A percentile compares a stretch with the other conserved stretches of the same genome.
These are phyloP conservation scores for Amblyopsis hoosieri DNA, from an alignment of 2,797 vertebrate species.

Conservation along the genomic window DNA sequence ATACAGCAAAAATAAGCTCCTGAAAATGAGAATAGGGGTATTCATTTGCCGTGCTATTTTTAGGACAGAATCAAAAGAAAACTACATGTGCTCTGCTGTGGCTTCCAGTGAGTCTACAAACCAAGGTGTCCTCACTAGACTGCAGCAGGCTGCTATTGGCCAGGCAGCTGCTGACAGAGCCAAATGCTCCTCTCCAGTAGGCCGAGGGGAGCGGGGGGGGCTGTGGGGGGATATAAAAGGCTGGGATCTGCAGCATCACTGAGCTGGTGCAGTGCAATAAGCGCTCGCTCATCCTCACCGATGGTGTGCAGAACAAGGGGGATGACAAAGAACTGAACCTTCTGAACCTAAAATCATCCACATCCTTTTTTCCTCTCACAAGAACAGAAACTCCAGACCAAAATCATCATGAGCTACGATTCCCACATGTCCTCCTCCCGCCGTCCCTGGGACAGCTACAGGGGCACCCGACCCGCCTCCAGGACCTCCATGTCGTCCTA, in stretches of 20 bases:
- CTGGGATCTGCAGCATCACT: conserved; percentile 79
- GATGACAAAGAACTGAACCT: conserved; percentile 71
- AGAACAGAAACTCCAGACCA: conserved; percentile 56
- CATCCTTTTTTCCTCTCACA: conserved; percentile 58
- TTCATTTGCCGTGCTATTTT: background rate
- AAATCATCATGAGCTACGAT: conserved; percentile 81
- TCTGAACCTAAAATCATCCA: conserved; percentile 65
- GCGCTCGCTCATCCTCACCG: conserved; percentile 78
- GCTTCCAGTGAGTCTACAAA: conserved; percentile 58
- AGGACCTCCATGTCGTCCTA: conserved; percentile 68
- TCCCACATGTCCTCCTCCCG: conserved; percentile 69
- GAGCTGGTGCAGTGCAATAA: conserved; percentile 84
- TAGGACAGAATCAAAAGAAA: conserved; percentile 6
- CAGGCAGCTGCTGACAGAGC: conserved; percentile 61
- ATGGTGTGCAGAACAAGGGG: conserved; percentile 87
- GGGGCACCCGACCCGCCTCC: conserved; percentile 54
- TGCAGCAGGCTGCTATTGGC: conserved; percentile 78
- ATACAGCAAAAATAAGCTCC: background rate
- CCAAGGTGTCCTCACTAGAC: conserved; percentile 60
- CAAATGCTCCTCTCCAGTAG: conserved; percentile 47
- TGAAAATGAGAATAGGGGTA: background rate
- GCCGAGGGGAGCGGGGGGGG: conserved; percentile 22
- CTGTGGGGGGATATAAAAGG: conserved; percentile 71
- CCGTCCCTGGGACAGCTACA: conserved; percentile 75
- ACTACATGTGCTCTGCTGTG: conserved; percentile 26